Evolutionary conservation across 2,888 invertebrate genomes (phyloP).

Genomic region (Tetragonisca angustula): DNA sequence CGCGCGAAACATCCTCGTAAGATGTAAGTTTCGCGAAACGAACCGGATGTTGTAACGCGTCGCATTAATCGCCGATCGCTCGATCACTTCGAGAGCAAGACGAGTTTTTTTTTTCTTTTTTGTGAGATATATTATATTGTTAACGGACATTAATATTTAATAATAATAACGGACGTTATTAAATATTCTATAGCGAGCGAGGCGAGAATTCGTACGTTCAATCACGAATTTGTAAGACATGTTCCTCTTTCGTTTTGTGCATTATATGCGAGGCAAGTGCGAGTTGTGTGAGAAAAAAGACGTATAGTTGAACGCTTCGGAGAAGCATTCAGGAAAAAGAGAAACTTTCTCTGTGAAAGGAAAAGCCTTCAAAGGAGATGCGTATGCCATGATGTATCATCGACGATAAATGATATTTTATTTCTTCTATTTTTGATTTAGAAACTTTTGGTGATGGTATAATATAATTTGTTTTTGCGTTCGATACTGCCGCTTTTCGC

Average conservation of each 20-base stretch:
- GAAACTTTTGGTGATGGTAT: conserved; percentile 26
- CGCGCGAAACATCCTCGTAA: not conserved
- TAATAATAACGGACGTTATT: conserved; percentile 3
- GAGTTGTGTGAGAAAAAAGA: conserved; percentile 7
- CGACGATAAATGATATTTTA: conserved; percentile 9
- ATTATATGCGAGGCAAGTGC: conserved; percentile 38
- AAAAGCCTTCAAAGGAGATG: not conserved
- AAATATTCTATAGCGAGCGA: not conserved
- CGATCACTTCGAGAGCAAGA: not conserved
- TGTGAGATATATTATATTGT: conserved; percentile 20
- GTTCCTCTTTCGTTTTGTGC: conserved; percentile 40
- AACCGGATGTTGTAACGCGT: not conserved
- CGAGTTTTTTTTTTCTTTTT: not conserved
- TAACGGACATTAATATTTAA: not conserved
- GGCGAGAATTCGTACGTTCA: conserved; percentile 6
- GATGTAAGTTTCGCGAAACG: not conserved
- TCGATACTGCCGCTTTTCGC: not conserved
- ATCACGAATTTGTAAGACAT: conserved; percentile 29
- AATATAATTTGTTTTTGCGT: not conserved
- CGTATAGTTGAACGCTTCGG: not conserved
- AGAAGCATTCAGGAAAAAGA: not conserved
- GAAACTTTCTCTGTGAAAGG: not conserved
- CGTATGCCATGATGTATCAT: conserved; percentile 8
- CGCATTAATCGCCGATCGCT: not conserved
- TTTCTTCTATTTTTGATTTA: conserved; percentile 15